Conservation (phyloP, 92 coral and sea anemone genomes). For the Scolanthus callimorphus region DNA sequence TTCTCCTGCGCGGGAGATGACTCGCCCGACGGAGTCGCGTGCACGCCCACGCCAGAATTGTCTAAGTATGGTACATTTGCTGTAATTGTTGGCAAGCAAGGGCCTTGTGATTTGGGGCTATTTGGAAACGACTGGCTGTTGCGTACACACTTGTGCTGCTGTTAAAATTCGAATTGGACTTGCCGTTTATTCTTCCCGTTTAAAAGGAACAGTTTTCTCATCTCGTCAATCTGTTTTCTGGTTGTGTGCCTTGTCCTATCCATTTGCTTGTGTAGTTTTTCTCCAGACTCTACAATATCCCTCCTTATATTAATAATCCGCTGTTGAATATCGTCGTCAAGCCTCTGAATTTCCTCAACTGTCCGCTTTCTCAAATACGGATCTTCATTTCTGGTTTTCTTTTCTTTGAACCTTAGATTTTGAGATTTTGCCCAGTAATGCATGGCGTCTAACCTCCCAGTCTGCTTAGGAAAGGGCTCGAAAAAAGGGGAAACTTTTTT, state of each 20-base stretch:
- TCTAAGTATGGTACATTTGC: no score
- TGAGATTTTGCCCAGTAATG: neutral
- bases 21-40: no score
- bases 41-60: no score
- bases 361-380: conserved; percentile 8
- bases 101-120: no score
- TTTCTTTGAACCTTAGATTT: neutral
- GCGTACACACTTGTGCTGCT: no score
- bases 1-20: no score
- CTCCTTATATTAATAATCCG: conserved; percentile 4
- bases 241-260: conserved; percentile 8
- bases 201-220: conserved; percentile 13
- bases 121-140: no score
- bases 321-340: conserved; percentile 22
- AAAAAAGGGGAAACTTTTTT: conserved; percentile 12
- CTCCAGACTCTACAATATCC: conserved; percentile 6
- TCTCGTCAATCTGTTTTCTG: conserved; percentile 19
- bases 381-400: neutral
- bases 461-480: conserved; percentile 15
- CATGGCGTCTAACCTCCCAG: neutral
- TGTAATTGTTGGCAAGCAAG: no score
- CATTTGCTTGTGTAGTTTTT: conserved; percentile 11
- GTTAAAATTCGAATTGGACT: neutral
- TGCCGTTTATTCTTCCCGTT: neutral
- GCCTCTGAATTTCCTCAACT: conserved; percentile 8